Evolutionary conservation across 2,888 invertebrate genomes (phyloP), one percentile per base, ranked within the genome.

Genomic region (Melinaea marsaeus): DNA sequence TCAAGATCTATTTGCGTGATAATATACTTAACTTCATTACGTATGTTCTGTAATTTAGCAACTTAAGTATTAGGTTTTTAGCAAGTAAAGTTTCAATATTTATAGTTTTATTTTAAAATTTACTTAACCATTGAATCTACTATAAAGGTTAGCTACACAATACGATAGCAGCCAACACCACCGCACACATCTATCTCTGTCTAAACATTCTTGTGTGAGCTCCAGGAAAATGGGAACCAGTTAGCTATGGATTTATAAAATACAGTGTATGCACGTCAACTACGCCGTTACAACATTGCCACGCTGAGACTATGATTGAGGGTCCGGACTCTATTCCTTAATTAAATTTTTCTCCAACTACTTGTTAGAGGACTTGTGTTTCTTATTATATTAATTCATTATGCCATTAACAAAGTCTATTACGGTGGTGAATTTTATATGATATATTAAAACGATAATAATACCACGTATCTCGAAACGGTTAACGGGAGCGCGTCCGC

Each of bases 111-210:
- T 42, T 9, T 9, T 3, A 42, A 42, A 42, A 42, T 9, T 9
- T 34, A n/a, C 11, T 42, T 34, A 34, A 2, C 22, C 34, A 7
- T 3, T 42, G n/a, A 35, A 51, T 1, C 13, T 34, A 51, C 7
- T 34, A 45, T 51, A 61, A 48, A 60, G 37, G 32, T 61, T 51
- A 7, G 22, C 2, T n/a, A 1, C 3, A n/a, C 4, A 42, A 11
- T 65, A 48, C 13, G 48, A 62, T 46, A 33, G 47, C 11, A 37
- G 9, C 48, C 60, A 47, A 58, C 37, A 11, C 13, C 6, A 51
- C 55, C 57, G 51, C 51, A 56, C 55, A 51, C 67, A 69, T 67
- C 63, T 64, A 61, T 69, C 67, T 67, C 63, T 62, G 69, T 65
- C 65, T 63, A 54, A 62, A 63, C 67, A 62, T 60, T 63, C 63